Evolutionary conservation across 1,140 invertebrate species (phyloP).

Genomic region (Idris sp.): DNA sequence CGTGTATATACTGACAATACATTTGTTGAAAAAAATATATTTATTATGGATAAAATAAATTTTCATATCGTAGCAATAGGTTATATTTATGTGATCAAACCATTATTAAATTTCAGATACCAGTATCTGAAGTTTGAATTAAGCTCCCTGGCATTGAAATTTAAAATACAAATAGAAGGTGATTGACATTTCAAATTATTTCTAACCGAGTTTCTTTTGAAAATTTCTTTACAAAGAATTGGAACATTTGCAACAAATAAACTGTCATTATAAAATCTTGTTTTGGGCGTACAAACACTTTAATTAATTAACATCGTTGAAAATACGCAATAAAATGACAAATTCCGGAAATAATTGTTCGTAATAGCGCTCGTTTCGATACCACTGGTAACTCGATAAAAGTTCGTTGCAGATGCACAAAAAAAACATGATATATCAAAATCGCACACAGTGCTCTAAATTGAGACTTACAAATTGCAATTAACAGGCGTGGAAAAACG

Average conservation of each 20-base stretch:
- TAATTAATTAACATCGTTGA: slow-evolving; percentile 11
- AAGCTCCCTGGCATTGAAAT: too few relatives aligned
- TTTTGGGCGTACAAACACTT: slow-evolving; percentile 1
- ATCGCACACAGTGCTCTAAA: slow-evolving; percentile 6
- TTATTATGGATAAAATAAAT: too few relatives aligned
- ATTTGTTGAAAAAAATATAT: too few relatives aligned
- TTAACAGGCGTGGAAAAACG: slow-evolving; percentile 32
- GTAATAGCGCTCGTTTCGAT: slow-evolving; percentile 1
- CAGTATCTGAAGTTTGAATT: too few relatives aligned
- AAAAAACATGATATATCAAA: slow-evolving; percentile 35
- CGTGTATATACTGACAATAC: too few relatives aligned
- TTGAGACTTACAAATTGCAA: slow-evolving; percentile 31
- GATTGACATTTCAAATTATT: too few relatives aligned
- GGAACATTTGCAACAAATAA: not conserved
- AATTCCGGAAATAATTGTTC: slow-evolving; percentile 22
- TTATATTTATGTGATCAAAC: too few relatives aligned
- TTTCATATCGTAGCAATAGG: too few relatives aligned
- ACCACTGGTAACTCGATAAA: not conserved
- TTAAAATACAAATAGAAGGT: too few relatives aligned
- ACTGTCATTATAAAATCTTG: not conserved
- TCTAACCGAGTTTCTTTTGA: too few relatives aligned
- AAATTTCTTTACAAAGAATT: too few relatives aligned
- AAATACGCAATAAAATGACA: slow-evolving; percentile 3
- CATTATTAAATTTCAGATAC: too few relatives aligned
- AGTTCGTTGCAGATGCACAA: not conserved